Percentiles rank a stretch among this genome's conserved stretches.
Conservation (phyloP, 1,140 invertebrate species). For the Drosophila takahashii region DNA sequence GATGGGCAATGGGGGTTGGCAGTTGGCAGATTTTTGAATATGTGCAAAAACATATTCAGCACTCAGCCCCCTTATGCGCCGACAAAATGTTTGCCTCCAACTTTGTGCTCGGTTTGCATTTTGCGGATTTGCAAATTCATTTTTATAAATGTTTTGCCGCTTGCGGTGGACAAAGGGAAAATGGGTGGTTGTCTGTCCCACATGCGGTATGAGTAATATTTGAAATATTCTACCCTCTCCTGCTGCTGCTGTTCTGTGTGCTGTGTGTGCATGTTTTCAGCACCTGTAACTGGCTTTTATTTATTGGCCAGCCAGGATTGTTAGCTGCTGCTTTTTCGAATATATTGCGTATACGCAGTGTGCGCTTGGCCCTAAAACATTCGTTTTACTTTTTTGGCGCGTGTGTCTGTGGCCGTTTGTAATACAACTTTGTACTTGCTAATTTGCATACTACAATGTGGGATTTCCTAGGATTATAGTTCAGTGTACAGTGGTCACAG, state of each 20-base stretch:
- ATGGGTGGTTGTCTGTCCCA: constrained; percentile 21
- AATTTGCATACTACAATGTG: constrained; percentile 42
- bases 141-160: constrained; percentile 78
- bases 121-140: constrained; percentile 75
- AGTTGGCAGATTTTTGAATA: constrained; percentile 29
- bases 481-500: neutral
- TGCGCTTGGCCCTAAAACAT: constrained; percentile 28
- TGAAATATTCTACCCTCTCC: constrained; percentile 40
- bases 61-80: constrained; percentile 1
- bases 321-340: constrained; percentile 13
- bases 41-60: constrained; percentile 58
- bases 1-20: constrained; percentile 3
- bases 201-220: constrained; percentile 71
- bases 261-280: constrained; percentile 44
- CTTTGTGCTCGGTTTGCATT: constrained; percentile 65
- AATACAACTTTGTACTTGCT: constrained; percentile 13
- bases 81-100: constrained; percentile 66
- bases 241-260: neutral
- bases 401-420: too few relatives aligned
- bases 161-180: constrained; percentile 37
- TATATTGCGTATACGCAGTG: constrained; percentile 73
- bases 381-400: constrained; percentile 13
- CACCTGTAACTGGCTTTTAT: constrained; percentile 63
- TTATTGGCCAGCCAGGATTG: constrained; percentile 28
- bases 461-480: constrained; percentile 18